Base-by-base conservation (phyloP, 37 sponge, comb jelly and placozoan species). In the Halisarca cf. caerulea region DNA sequence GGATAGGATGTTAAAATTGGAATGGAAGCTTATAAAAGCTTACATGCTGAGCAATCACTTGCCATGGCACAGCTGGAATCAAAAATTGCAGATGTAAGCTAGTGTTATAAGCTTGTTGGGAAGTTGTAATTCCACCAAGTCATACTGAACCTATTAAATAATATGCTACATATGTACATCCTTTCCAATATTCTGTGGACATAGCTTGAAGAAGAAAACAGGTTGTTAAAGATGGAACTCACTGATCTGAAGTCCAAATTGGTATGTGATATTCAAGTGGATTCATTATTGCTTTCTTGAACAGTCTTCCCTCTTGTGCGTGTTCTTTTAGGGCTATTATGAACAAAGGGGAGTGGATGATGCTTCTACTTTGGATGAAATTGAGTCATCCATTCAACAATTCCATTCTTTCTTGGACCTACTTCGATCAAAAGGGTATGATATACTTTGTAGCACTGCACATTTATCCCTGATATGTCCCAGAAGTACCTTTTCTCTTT, bases 391-490 rank as follows among this genome's bases (percentile, higher is more conserved):
- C 34, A 62, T 91, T 34, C 62, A 91, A 42, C 85, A 91, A 38
- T 91, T 91, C 43, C 80, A 88, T 53, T 21, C 66, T n/a, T 91
- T 91, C 78, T 45, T 91, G 64, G 92, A 91, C 36, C 82, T 89
- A 0, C 75, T 91, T 45, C 34, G 78, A 2, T 77, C 60, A 0
- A 88, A 88, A 38, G 92, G 87, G 89, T 91, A 82, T 7, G 85
- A n/a, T n/a, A n/a, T n/a, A n/a, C n/a, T n/a, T n/a, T n/a, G n/a
- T n/a, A n/a, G n/a, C n/a, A n/a, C n/a, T n/a, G n/a, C n/a, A n/a
- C n/a, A n/a, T n/a, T n/a, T n/a, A n/a, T n/a, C n/a, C n/a, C n/a
- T n/a, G n/a, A n/a, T n/a, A n/a, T n/a, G n/a, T n/a, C n/a, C n/a
- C n/a, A n/a, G n/a, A n/a, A n/a, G n/a, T n/a, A n/a, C n/a, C n/a